Conservation (phyloP, 2,888 invertebrate genomes). For the Saturnia japonica region DNA sequence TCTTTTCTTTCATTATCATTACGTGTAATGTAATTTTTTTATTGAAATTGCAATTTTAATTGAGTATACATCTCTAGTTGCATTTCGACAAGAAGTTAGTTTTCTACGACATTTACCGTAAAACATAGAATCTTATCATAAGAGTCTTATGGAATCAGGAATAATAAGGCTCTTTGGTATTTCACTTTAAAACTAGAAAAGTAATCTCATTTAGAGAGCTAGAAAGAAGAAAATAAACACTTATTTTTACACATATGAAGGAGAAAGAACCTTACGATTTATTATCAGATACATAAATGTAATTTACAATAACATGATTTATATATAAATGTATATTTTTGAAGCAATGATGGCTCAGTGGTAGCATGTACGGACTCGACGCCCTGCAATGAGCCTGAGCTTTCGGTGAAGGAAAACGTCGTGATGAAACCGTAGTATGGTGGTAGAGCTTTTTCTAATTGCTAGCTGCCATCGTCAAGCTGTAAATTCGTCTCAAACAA, state of each 20-base stretch:
- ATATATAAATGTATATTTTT: too few relatives aligned
- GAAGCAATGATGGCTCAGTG: too few relatives aligned
- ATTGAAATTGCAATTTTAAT: neutral
- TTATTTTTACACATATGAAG: neutral
- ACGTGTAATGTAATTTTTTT: neutral
- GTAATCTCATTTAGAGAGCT: neutral
- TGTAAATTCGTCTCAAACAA: too few relatives aligned
- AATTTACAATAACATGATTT: too few relatives aligned
- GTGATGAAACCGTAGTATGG: too few relatives aligned
- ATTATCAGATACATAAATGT: too few relatives aligned
- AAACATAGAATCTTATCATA: neutral
- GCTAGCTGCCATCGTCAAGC: too few relatives aligned
- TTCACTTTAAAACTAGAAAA: neutral
- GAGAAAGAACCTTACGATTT: too few relatives aligned
- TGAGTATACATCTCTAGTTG: neutral
- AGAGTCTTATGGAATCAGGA: neutral
- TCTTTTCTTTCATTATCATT: neutral
- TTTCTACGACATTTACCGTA: neutral
- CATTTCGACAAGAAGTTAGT: neutral
- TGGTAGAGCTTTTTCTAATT: too few relatives aligned
- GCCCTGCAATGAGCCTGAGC: too few relatives aligned
- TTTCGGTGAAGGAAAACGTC: too few relatives aligned
- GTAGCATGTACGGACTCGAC: too few relatives aligned
- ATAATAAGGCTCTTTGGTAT: neutral
- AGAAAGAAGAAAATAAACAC: neutral